Base-by-base conservation (phyloP, 2,797 vertebrate genomes). In the Enteromius anoplus region DNA sequence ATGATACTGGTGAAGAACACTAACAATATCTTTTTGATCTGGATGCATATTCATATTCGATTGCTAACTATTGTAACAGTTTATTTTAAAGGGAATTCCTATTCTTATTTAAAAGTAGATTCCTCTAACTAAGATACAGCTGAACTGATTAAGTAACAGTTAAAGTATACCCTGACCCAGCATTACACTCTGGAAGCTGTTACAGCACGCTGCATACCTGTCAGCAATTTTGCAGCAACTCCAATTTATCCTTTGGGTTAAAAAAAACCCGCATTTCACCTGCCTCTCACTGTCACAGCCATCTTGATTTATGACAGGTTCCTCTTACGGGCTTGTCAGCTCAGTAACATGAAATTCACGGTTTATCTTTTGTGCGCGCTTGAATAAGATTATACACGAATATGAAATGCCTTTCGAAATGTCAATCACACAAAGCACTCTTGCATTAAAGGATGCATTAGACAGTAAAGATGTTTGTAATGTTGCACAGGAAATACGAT, bases 151-250 rank as follows among this genome's bases (percentile, higher is more conserved):
- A 72, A 58, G 53, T 81, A 58, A 78, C 51, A 80, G 51, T 75
- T 47, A 69, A 26, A 42, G 51, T 62, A 70, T 26, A 78, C 17
- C 4, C 0, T 80, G 71, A 60, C 81, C 51, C 66, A 75, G 49
- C 69, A 77, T 75, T 72, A 71, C 29, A 17, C 69, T 55, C 12
- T 66, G 78, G 73, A 40, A 10, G 82, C 71, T 87, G 88, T 87
- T 87, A 69, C 55, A 84, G 62, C 85, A 82, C 12, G 88, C 75
- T 81, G 65, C 84, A 87, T 87, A 88, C 65, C 85, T 78, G 72
- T 64, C 55, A 68, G 49, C 29, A 40, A 53, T 75, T 85, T 68
- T 45, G 79, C 47, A 45, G 49, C 7, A 71, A 45, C 55, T 47
- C 26, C 37, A 82, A 23, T 76, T 49, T 72, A 70, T 75, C 75